Evolutionary conservation across 2,113 vertebrate genomes (phyloP).

Genomic region (Lota lota): DNA sequence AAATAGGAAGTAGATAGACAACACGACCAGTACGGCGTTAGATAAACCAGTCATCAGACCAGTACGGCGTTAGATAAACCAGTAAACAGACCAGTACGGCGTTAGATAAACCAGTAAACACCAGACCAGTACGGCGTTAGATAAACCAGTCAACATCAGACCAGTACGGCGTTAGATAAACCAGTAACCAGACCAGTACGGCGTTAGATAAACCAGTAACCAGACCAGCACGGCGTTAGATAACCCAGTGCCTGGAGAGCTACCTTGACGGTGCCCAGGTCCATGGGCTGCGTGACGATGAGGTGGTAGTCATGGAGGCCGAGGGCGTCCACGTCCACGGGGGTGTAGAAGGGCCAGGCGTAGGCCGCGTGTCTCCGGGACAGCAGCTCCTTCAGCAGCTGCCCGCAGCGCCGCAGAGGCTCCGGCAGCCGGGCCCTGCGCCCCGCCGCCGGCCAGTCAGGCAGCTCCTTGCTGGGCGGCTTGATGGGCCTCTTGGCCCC

Average conservation of each 20-base stretch:
- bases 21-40: too few species aligned
- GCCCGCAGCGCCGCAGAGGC: slow-evolving; percentile 77
- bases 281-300: slow-evolving; percentile 81
- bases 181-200: too few species aligned
- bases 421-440: slow-evolving; percentile 67
- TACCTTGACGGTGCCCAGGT: slow-evolving; percentile 86
- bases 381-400: slow-evolving; percentile 86
- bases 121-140: too few species aligned
- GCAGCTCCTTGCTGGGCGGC: slow-evolving; percentile 68
- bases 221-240: too few species aligned
- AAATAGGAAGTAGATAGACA: too few species aligned
- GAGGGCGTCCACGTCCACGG: slow-evolving; percentile 68
- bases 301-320: slow-evolving; percentile 76
- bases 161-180: too few species aligned
- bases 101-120: too few species aligned
- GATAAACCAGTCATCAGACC: too few species aligned
- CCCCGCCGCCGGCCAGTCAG: slow-evolving; percentile 61
- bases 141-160: too few species aligned
- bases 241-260: background rate
- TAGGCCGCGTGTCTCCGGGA: slow-evolving; percentile 84
- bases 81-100: too few species aligned
- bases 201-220: too few species aligned
- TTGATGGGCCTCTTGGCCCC: slow-evolving; percentile 68
- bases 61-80: too few species aligned
- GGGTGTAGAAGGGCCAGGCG: slow-evolving; percentile 86